Base-by-base conservation (phyloP, 2,797 vertebrate genomes). In the Peromyscus attwateri region DNA sequence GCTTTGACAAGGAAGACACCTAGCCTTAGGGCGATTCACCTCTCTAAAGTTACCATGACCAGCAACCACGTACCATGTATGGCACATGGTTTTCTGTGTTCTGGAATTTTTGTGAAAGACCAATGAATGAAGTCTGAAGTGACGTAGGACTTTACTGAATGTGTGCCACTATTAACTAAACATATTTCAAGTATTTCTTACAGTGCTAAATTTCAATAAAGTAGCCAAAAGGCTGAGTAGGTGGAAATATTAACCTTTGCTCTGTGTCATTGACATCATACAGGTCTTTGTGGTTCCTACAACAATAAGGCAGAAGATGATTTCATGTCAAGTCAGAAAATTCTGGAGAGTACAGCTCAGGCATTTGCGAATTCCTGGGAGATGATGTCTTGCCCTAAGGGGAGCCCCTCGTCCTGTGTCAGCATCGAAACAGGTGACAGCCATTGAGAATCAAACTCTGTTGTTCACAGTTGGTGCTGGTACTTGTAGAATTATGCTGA, bases 271-370 rank as follows among this genome's bases (percentile, higher is more conserved):
- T 19, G 64, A 73, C n/a, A 43, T 4, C 21, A 62, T 96, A 7
- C 70, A 99, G 99, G 99, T 64, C 99, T 99, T 66, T 99, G 99
- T 97, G 99, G 99, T 40, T 99, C 99, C 97, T 98, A 97, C 85
- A 99, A 99, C 96, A 97, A 97, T 29, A 98, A 99, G 95, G 98
- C 98, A 16, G 98, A 98, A 12, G 99, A 99, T 37, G 99, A 99
- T 96, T 99, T 99, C 97, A 98, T 98, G 94, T 98, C 99, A 76
- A 98, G 98, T 96, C 98, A 98, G 79, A 98, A 98, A 10, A 99
- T 99, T 89, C 60, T 98, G 25, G 99, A 99, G 97, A 98, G 98
- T 94, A 98, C 98, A 0, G 97, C 98, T 66, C 98, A 98, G 16
- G 90, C 96, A 1, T 99, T 99, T 95, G 98, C 98, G 75, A 84